Evolutionary conservation across 2,888 invertebrate genomes (phyloP).

Genomic region (Drosophila infuscata): DNA sequence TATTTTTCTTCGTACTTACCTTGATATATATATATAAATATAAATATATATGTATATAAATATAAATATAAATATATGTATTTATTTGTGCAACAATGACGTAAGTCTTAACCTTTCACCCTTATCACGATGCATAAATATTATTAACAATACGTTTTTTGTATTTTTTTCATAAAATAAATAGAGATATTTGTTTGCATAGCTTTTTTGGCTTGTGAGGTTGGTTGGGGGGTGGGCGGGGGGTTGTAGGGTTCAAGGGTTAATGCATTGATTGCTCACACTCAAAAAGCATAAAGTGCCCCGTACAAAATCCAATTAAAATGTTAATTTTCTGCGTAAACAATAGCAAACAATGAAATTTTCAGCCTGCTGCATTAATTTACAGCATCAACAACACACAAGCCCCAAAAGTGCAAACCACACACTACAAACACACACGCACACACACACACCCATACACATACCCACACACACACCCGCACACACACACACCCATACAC

Average conservation of each 20-base stretch:
- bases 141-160: constrained; percentile 17
- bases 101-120: constrained; percentile 14
- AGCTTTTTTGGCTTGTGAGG: not conserved
- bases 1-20: constrained; percentile 4
- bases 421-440: constrained; percentile 2
- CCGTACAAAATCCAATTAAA: constrained; percentile 64
- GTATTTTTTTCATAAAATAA: constrained; percentile 17
- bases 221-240: too few relatives aligned
- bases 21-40: not conserved
- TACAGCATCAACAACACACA: constrained; percentile 34
- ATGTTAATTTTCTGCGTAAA: constrained; percentile 67
- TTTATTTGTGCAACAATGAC: constrained; percentile 25
- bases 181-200: constrained; percentile 22
- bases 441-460: not conserved
- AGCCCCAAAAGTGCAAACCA: constrained; percentile 33
- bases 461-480: constrained; percentile 19
- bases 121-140: constrained; percentile 46
- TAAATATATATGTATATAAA: too few relatives aligned
- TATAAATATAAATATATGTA: not conserved
- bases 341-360: constrained; percentile 60
- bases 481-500: not conserved
- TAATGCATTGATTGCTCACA: constrained; percentile 9
- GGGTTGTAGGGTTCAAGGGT: not conserved
- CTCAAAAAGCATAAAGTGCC: constrained; percentile 27
- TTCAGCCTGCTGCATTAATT: constrained; percentile 52